Evolutionary conservation across 2,797 vertebrate genomes (phyloP).

Genomic region (Esox lucius): DNA sequence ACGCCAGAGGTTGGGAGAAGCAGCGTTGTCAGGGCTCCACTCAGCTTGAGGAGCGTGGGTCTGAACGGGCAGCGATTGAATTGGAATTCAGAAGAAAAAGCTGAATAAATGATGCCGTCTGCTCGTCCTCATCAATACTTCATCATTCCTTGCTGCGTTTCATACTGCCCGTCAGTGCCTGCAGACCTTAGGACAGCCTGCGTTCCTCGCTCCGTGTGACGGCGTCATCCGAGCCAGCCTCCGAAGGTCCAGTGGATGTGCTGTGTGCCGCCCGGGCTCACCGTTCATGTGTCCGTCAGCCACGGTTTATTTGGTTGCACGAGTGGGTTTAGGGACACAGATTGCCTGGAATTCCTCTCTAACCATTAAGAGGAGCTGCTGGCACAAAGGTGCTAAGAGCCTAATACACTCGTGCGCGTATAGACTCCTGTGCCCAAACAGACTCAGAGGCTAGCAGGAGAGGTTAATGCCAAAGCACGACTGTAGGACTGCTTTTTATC

Average conservation of each 20-base stretch:
- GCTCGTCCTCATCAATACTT: background rate
- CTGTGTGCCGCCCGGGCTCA: background rate
- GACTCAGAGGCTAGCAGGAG: conserved; percentile 26
- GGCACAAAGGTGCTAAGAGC: conserved; percentile 30
- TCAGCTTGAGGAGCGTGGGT: background rate
- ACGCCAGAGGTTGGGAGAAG: background rate
- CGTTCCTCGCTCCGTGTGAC: background rate
- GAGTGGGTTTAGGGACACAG: conserved; percentile 55
- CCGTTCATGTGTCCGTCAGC: background rate
- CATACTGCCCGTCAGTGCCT: too few species aligned
- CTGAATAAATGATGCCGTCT: background rate
- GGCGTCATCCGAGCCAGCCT: conserved; percentile 6
- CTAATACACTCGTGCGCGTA: background rate
- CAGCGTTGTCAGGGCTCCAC: background rate
- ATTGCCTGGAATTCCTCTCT: conserved; percentile 47
- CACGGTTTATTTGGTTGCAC: conserved; percentile 51
- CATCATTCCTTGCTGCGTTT: too few species aligned
- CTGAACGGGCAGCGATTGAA: background rate
- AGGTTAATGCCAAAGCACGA: too few species aligned
- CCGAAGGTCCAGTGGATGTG: background rate
- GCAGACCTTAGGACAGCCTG: too few species aligned
- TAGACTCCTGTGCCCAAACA: conserved; percentile 18
- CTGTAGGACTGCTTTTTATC: too few species aligned
- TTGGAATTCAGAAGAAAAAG: background rate
- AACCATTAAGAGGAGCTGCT: background rate